phyloP scores from a whole-genome alignment of 2,797 vertebrate species.

The Peromyscus melanophrys region DNA sequence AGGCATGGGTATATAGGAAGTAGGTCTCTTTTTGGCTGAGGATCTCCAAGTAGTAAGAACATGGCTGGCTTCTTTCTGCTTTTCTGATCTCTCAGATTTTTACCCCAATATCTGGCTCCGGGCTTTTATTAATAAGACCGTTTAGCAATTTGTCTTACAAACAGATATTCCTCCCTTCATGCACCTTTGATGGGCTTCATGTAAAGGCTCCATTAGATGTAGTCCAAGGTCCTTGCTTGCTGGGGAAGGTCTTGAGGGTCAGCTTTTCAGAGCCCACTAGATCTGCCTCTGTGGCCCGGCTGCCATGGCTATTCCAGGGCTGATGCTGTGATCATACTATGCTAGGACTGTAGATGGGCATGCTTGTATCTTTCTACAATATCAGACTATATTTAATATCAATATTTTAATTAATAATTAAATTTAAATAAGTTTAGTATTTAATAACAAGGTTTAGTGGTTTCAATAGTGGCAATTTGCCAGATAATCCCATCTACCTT shows the following conservation, averaged over 20 bases:
- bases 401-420: not conserved
- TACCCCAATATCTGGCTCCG: too few relatives aligned
- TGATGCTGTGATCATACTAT: not conserved
- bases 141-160: too few relatives aligned
- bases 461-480: not conserved
- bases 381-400: not conserved
- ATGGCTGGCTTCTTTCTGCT: too few relatives aligned
- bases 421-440: not conserved
- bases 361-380: not conserved
- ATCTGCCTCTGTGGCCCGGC: too few relatives aligned
- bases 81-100: too few relatives aligned
- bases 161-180: too few relatives aligned
- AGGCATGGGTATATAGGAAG: too few relatives aligned
- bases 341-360: not conserved
- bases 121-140: too few relatives aligned
- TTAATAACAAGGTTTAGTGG: not conserved
- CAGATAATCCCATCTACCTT: not conserved
- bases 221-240: not conserved
- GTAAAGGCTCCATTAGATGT: not conserved
- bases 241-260: not conserved
- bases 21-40: too few relatives aligned
- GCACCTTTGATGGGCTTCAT: not conserved
- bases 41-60: too few relatives aligned
- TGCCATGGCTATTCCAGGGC: accelerated
- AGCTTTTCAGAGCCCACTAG: not conserved